Percentiles rank a stretch among this genome's conserved stretches.
phyloP scores from a whole-genome alignment of 2,113 vertebrate genomes.

The Cololabis saira region DNA sequence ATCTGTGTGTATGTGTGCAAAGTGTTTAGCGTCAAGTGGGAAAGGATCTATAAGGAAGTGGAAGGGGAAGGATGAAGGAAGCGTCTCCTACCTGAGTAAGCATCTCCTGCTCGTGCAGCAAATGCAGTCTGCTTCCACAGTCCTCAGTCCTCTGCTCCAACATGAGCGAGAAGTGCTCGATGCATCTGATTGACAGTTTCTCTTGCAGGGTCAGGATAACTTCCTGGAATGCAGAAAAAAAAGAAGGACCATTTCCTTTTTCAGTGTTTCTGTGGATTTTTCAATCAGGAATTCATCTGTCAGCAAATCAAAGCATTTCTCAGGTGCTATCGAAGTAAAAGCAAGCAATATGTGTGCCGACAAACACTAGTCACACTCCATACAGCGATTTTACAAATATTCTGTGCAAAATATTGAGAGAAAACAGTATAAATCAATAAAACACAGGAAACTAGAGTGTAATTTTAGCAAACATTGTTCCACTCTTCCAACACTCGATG shows the following conservation, averaged over 20 bases:
- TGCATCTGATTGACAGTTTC: slow-evolving; percentile 97
- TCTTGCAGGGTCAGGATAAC: slow-evolving; percentile 97
- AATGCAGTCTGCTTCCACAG: slow-evolving; percentile 87
- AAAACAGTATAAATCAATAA: background rate
- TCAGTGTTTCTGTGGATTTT: background rate
- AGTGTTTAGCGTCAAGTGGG: background rate
- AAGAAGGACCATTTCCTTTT: background rate
- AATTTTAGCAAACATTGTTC: no score
- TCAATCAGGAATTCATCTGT: background rate
- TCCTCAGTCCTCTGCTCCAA: slow-evolving; percentile 91
- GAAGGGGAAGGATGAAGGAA: slow-evolving; percentile 1
- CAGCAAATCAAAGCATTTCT: background rate
- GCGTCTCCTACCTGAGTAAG: slow-evolving; percentile 88
- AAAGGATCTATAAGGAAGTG: background rate
- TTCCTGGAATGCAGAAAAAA: slow-evolving; percentile 78
- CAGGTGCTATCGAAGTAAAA: background rate
- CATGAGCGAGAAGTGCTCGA: slow-evolving; percentile 96
- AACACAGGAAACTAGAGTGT: no score
- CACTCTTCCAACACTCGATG: no score
- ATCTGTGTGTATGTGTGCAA: slow-evolving; percentile 3
- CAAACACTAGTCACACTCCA: no score
- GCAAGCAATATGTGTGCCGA: no score
- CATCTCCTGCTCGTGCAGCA: slow-evolving; percentile 97
- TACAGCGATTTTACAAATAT: no score
- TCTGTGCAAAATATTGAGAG: background rate